Conservation (phyloP, 2,113 vertebrate genomes). For the Oncorhynchus masou region DNA sequence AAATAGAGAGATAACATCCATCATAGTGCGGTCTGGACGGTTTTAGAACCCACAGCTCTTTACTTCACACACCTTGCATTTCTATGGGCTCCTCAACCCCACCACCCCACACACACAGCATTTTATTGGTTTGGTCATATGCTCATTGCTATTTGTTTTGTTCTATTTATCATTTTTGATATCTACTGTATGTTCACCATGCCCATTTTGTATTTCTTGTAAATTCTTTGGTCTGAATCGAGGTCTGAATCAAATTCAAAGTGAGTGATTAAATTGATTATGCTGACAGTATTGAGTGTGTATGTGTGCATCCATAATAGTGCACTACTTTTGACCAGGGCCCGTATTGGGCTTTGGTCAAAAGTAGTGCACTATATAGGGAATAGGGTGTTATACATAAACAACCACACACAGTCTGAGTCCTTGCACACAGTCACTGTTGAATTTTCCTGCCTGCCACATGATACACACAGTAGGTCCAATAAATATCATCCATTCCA, state of each 20-base stretch:
- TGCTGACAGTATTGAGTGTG: constrained; percentile 6
- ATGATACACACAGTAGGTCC: too few relatives aligned
- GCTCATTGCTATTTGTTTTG: constrained; percentile 60
- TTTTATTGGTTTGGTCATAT: constrained; percentile 5
- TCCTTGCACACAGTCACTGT: too few relatives aligned
- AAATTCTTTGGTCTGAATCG: background rate
- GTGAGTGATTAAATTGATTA: background rate
- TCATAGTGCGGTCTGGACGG: constrained; percentile 51
- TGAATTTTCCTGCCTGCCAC: too few relatives aligned
- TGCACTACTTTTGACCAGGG: too few relatives aligned
- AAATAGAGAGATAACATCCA: constrained; percentile 49
- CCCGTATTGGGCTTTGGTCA: too few relatives aligned
- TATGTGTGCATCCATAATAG: too few relatives aligned
- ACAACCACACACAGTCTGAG: too few relatives aligned
- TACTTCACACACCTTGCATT: constrained; percentile 47
- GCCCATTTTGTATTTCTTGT: too few relatives aligned
- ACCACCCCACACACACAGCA: background rate
- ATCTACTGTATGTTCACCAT: background rate
- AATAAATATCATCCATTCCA: too few relatives aligned
- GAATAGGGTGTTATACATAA: too few relatives aligned
- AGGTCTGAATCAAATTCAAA: background rate
- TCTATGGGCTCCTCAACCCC: constrained; percentile 39
- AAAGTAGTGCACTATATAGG: constrained; percentile 11
- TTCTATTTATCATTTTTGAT: constrained; percentile 19
- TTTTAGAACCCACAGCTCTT: constrained; percentile 53